Conservation (phyloP, 2,888 invertebrate genomes). For the Zonitis immaculata region DNA sequence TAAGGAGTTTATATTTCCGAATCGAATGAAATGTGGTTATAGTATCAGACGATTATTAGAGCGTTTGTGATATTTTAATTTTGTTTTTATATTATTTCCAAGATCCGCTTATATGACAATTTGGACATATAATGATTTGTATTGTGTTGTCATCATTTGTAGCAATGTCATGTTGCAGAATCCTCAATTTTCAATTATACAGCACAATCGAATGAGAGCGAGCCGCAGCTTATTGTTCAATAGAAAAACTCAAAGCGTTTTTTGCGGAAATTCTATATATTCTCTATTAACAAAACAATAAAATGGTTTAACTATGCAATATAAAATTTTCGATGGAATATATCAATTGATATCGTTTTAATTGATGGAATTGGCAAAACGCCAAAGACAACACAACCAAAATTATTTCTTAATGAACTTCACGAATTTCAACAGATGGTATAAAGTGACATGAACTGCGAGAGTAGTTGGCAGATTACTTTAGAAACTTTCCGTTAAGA, state of each 20-base stretch:
- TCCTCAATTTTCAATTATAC: neutral
- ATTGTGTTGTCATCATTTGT: neutral
- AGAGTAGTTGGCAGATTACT: constrained; percentile 1
- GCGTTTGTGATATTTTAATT: too few relatives aligned
- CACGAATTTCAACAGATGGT: neutral
- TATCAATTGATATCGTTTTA: neutral
- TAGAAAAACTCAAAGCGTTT: neutral
- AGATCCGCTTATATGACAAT: neutral
- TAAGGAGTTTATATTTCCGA: too few relatives aligned
- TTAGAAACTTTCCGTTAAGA: neutral
- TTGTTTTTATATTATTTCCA: too few relatives aligned
- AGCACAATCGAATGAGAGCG: neutral
- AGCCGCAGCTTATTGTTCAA: neutral
- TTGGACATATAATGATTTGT: neutral
- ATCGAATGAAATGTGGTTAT: too few relatives aligned
- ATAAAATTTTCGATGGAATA: neutral
- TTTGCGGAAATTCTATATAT: too few relatives aligned
- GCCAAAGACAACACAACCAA: neutral
- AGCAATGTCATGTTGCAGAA: neutral
- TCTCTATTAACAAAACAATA: too few relatives aligned
- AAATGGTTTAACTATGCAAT: too few relatives aligned
- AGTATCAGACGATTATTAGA: too few relatives aligned
- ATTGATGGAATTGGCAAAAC: neutral
- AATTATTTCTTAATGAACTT: constrained; percentile 1
- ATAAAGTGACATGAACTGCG: neutral